These are phyloP conservation scores for Antechinus stuartii DNA, from an alignment of 2,113 vertebrate species.

Conservation along the genomic window DNA sequence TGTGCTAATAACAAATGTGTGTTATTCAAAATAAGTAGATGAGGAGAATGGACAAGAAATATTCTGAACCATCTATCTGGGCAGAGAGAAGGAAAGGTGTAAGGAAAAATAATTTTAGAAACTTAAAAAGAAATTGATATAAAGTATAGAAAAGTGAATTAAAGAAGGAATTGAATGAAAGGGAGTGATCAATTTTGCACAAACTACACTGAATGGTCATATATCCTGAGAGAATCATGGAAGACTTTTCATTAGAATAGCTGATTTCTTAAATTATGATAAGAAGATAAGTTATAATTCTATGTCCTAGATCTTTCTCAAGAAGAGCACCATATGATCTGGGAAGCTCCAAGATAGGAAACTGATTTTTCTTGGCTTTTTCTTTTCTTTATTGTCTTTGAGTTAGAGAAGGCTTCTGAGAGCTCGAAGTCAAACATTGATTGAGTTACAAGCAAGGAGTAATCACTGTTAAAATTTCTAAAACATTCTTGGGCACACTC, in stretches of 20 bases:
- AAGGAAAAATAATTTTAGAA: neutral
- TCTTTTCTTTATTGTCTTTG: neutral
- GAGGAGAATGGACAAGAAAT: neutral
- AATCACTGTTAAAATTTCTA: neutral
- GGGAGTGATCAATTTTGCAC: neutral
- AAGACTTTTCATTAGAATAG: neutral
- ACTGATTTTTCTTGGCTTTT: neutral
- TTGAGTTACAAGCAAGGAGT: neutral
- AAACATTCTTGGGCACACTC: neutral
- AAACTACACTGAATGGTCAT: neutral
- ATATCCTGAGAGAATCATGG: neutral
- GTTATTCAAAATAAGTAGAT: neutral
- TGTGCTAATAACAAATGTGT: neutral
- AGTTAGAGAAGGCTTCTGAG: neutral
- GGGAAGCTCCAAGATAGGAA: neutral
- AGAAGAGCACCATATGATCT: neutral
- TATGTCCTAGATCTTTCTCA: neutral
- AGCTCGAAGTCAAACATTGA: neutral
- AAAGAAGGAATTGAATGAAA: neutral
- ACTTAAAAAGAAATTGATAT: neutral
- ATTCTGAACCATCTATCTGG: neutral
- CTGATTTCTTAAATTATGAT: neutral
- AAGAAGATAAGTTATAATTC: neutral
- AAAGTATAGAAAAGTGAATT: neutral
- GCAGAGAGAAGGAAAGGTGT: neutral